Base-by-base conservation (phyloP, 1,140 invertebrate species). In the Drosophila saltans region DNA sequence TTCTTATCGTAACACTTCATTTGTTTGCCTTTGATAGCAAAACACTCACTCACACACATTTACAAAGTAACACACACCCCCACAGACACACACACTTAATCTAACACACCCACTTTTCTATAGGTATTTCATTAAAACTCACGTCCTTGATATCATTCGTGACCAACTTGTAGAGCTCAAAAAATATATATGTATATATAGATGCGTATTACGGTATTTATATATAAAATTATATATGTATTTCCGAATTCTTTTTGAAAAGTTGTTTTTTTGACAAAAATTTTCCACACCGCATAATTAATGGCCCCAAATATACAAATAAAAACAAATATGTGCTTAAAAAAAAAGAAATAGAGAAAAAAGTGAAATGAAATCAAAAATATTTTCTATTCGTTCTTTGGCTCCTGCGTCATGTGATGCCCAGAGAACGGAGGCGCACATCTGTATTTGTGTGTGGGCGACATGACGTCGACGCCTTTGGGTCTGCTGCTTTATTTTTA, bases 331-430 rank as follows among this genome's bases (percentile, higher is more conserved):
- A 64, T 36, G 33, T 36, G 33, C 33, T 36, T 71, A 68, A 55
- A 36, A 48, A 48, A 52, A 56, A 61, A 2, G 62, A 65, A 45
- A 6, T 36, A 61, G 40, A 55, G 33, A 63, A 69, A 74, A 59
- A 77, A 36, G 33, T 36, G 6, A 48, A 52, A 41, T 65, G 3
- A 79, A 78, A 78, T 69, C 2, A 28, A 71, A 61, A 76, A 57
- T 74, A 66, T 58, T 69, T 75, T 78, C 48, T 30, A 30, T 72
- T 85, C 80, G 63, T 55, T 62, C 64, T 80, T 66, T 62, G 55
- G 16, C 63, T 78, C 69, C 75, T 80, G 80, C 83, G 80, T 86
- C 83, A 86, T 86, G 83, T 86, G 83, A 86, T 74, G 69, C 64
- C 57, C 21, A 52, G 21, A 52, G 45, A 52, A 52, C 8, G 55